Base-by-base conservation (phyloP, 2,888 invertebrate species). In the Eupithecia exiguata region DNA sequence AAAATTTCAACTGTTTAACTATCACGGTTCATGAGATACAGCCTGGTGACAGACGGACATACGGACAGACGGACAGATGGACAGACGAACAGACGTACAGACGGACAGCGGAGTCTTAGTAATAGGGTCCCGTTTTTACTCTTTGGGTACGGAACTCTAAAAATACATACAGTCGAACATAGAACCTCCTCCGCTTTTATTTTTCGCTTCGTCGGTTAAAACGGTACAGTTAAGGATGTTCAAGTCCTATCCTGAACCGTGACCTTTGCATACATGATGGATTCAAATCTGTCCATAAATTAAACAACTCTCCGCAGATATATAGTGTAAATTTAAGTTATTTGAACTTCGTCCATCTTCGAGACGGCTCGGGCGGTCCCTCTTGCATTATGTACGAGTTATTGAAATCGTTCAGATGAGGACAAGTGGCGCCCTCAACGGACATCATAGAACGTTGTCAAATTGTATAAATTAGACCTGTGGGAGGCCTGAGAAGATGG, bases 371-470 rank as follows among this genome's bases (percentile, higher is more conserved):
- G 62, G 16, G 18, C 30, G 25, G 21, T 18, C 18, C 21, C 35
- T 35, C 25, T 58, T 58, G 62, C 62, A 62, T 62, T 62, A 62
- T 62, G 62, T 35, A 62, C 62, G 62, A 62, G 12, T 62, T 62
- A 62, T 62, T 35, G 30, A 62, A 62, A 62, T 21, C 14, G 18
- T 35, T 7, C 16, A 21, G 35, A 5, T 35, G 18, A 62, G 18
- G 30, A 18, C 10, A 35, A 35, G 18, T 62, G 18, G 35, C 62
- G 62, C 62, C 62, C 62, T 18, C 35, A 6, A 10, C 10, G n/a
- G 21, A 10, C 10, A 53, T 62, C 58, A 58, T 58, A 12, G 1
- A 21, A 62, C 14, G 30, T 30, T 16, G 35, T 16, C 21, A 58
- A 12, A 58, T 25, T 10, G 58, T 12, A 18, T n/a, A n/a, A 46